These are phyloP conservation scores for Adelges cooleyi DNA, from an alignment of 1,140 invertebrate species.

Conservation along the genomic window DNA sequence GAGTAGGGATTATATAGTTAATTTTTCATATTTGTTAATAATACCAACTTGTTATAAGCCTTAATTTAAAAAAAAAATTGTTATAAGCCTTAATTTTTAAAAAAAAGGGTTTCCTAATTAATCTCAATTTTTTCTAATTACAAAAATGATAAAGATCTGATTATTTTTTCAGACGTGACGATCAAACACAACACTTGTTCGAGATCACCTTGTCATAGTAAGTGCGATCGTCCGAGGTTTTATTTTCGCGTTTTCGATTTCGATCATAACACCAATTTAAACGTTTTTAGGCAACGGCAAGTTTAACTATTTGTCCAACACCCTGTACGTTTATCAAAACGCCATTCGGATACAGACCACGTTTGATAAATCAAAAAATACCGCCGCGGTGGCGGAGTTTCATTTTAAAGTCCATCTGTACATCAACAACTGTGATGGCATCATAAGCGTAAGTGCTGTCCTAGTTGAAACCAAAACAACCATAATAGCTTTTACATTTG, in stretches of 20 bases:
- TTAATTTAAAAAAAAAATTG: too few relatives aligned
- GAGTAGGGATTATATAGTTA: too few relatives aligned
- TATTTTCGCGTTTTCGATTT: background rate
- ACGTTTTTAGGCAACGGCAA: background rate
- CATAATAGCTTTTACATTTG: background rate
- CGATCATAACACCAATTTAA: background rate
- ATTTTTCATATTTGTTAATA: too few relatives aligned
- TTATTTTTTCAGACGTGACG: background rate
- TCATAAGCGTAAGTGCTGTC: background rate
- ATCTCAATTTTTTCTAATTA: too few relatives aligned
- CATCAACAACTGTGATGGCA: background rate
- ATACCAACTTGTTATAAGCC: too few relatives aligned
- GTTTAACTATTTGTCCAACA: background rate
- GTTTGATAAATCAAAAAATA: slow-evolving; percentile 23
- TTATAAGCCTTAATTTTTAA: too few relatives aligned
- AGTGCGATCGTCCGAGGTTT: background rate
- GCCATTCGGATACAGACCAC: slow-evolving; percentile 7
- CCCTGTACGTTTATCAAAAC: background rate
- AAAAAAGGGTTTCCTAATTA: too few relatives aligned
- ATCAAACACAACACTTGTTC: background rate
- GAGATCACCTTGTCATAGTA: slow-evolving; percentile 1
- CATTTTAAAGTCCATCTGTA: slow-evolving; percentile 11
- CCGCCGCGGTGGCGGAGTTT: slow-evolving; percentile 4
- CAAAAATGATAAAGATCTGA: too few relatives aligned
- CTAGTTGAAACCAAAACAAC: background rate